Base-by-base conservation (phyloP, 2,113 vertebrate genomes). In the Oceanodroma tethys region DNA sequence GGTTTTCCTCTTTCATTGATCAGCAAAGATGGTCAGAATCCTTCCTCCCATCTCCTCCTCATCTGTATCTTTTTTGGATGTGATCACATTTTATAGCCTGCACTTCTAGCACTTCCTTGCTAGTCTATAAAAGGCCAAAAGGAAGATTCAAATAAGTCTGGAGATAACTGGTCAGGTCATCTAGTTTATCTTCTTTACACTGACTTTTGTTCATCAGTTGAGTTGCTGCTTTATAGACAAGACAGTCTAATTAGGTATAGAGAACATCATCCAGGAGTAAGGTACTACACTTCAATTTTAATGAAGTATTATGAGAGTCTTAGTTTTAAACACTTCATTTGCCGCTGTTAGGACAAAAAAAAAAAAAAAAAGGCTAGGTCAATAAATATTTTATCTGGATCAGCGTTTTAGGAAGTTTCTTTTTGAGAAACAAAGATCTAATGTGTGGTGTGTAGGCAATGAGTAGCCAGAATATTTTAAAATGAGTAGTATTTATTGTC, bases 401-500 rank as follows among this genome's bases (percentile, higher is more conserved):
- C 9, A 76, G 22, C 38, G 76, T 72, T 88, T 68, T 36, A 81
- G 32, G 15, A 81, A 55, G 22, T 43, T 72, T 72, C 17, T 56
- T 81, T 83, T 32, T 56, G 48, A 86, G 36, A 91, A 86, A 42
- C 1, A 55, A 53, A 91, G 70, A 59, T 26, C 2, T 47, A 19
- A 5, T 2, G 3, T 27, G 14, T 2, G 1, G 29, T 29, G 3
- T 18, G 4, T 48, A 81, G 52, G 55, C 10, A 81, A 29, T 12
- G 6, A 59, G 19, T 42, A 68, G 30, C 19, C 29, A 86, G 34
- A 73, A 30, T 50, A 79, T 79, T 90, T 89, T 55, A 36, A 60
- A 56, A 66, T 50, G 7, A 26, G 38, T 13, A 15, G 5, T 90
- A 42, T 74, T 73, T 45, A 53, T 36, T 89, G 15, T 20, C 23